These are phyloP conservation scores for Catalaphyllia jardinei DNA, from an alignment of 64 coral and sea anemone species.

Conservation along the genomic window DNA sequence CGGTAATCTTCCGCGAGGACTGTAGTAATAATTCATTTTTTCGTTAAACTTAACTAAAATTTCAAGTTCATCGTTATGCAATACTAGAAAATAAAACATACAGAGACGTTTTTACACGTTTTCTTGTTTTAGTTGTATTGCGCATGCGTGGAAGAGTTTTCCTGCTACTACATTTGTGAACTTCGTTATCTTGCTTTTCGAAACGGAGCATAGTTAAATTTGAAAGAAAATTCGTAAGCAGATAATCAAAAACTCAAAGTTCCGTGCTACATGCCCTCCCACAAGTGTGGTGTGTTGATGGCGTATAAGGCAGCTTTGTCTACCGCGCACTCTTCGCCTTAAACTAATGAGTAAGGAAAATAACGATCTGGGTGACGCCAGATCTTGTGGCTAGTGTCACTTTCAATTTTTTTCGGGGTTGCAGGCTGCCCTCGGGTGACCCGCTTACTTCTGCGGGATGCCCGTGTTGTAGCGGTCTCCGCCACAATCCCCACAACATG, in stretches of 20 bases:
- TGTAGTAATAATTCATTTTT: too few species aligned
- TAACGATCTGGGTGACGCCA: slow-evolving; percentile 99
- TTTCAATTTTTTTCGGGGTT: slow-evolving; percentile 54
- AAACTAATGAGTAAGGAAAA: slow-evolving; percentile 99
- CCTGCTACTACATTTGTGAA: background rate
- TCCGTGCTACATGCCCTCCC: background rate
- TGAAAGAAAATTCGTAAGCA: background rate
- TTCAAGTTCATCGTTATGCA: background rate
- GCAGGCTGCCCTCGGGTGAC: slow-evolving; percentile 85
- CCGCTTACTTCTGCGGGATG: slow-evolving; percentile 97
- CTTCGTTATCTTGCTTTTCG: background rate
- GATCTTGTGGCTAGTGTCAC: slow-evolving; percentile 85
- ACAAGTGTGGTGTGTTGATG: background rate
- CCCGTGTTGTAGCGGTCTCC: slow-evolving; percentile 78
- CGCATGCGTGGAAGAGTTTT: background rate
- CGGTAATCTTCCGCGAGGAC: too few species aligned
- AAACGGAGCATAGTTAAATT: too few species aligned
- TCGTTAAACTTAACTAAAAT: too few species aligned
- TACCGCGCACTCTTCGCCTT: slow-evolving; percentile 23
- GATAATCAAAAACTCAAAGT: background rate
- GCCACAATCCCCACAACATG: background rate
- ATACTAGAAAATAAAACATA: background rate
- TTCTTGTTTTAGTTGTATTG: background rate
- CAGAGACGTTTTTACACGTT: background rate
- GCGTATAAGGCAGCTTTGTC: background rate